Evolutionary conservation across 2,888 invertebrate species (phyloP).

Genomic region (Drosophila greeni): DNA sequence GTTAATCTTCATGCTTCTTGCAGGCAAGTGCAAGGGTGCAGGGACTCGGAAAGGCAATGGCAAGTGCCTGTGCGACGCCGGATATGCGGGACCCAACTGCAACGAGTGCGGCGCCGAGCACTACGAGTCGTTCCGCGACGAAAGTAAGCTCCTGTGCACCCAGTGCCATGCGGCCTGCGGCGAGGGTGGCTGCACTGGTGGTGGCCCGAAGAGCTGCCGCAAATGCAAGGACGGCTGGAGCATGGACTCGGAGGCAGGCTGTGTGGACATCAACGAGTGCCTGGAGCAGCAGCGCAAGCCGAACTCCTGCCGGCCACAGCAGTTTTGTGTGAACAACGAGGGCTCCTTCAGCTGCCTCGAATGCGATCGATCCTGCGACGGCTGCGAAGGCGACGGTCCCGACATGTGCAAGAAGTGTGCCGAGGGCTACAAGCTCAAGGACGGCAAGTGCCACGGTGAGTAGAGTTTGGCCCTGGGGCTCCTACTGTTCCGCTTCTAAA

Average conservation of each 20-base stretch:
- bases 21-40: constrained; percentile 84
- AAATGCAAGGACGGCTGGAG: constrained; percentile 85
- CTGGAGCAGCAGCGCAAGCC: constrained; percentile 79
- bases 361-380: constrained; percentile 91
- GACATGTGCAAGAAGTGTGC: constrained; percentile 93
- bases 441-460: constrained; percentile 88
- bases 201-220: constrained; percentile 84
- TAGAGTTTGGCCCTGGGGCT: neutral
- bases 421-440: constrained; percentile 84
- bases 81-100: constrained; percentile 89
- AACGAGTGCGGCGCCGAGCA: constrained; percentile 86
- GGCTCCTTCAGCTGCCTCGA: constrained; percentile 88
- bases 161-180: constrained; percentile 88
- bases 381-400: constrained; percentile 93
- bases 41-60: constrained; percentile 97
- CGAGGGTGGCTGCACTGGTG: constrained; percentile 85
- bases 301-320: constrained; percentile 81
- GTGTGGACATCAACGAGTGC: constrained; percentile 92
- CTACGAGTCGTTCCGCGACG: constrained; percentile 87
- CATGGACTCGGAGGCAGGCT: constrained; percentile 87
- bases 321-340: constrained; percentile 93
- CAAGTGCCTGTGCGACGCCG: constrained; percentile 90
- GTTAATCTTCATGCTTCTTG: neutral
- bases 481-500: constrained; percentile 18
- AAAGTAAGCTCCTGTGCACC: constrained; percentile 86